phyloP scores from a whole-genome alignment of 2,113 vertebrate species.

The Phalacrocorax aristotelis region DNA sequence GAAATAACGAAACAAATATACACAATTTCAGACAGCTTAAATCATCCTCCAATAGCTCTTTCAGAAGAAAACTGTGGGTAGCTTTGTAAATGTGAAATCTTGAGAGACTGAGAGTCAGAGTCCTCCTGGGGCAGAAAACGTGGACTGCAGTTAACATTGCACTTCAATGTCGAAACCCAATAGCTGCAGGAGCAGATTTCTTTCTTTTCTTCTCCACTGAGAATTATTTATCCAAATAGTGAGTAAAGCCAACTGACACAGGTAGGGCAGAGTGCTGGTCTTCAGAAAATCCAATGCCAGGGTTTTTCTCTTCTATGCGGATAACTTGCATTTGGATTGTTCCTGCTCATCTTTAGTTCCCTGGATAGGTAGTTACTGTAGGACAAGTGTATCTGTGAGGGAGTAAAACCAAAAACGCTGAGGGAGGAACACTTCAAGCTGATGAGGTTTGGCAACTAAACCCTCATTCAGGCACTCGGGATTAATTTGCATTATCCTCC shows the following conservation, averaged over 20 bases:
- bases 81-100: not conserved
- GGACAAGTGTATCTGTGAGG: not conserved
- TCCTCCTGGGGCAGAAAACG: not conserved
- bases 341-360: not conserved
- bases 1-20: not conserved
- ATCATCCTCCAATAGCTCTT: not conserved
- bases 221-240: not conserved
- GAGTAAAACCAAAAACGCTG: not conserved
- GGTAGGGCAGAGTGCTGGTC: not conserved
- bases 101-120: not conserved
- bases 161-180: rapidly evolving
- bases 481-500: not conserved
- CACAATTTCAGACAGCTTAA: not conserved
- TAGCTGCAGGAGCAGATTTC: not conserved
- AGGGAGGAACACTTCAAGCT: not conserved
- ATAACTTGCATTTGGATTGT: not conserved
- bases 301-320: not conserved
- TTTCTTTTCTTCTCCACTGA: not conserved
- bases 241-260: not conserved
- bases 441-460: not conserved
- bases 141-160: not conserved
- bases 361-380: not conserved
- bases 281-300: not conserved
- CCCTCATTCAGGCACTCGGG: not conserved
- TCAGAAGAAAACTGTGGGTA: not conserved